Evolutionary conservation across 1,140 invertebrate genomes (phyloP).

Genomic region (Drosophila arawakana): DNA sequence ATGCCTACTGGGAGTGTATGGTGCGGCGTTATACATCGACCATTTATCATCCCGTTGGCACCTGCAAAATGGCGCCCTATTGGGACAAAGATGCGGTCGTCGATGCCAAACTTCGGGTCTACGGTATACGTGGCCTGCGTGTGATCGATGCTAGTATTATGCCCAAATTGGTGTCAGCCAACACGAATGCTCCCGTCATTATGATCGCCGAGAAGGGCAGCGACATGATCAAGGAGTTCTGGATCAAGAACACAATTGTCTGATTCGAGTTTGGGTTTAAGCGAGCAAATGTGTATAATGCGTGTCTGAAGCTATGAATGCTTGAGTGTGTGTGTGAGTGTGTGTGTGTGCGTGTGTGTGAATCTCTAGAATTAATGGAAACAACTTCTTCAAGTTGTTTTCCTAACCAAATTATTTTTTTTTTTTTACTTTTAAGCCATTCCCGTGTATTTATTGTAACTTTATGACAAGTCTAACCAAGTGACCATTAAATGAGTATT

Average conservation of each 20-base stretch:
- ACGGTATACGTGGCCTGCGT: constrained; percentile 91
- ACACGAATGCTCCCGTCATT: constrained; percentile 93
- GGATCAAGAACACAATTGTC: constrained; percentile 86
- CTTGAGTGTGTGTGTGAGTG: background rate
- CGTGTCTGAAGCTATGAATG: constrained; percentile 17
- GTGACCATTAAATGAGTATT: constrained; percentile 40
- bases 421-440: constrained; percentile 44
- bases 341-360: background rate
- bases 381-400: constrained; percentile 6
- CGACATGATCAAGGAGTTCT: constrained; percentile 93
- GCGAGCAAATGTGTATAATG: constrained; percentile 11
- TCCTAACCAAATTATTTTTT: constrained; percentile 32
- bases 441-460: constrained; percentile 62
- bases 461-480: constrained; percentile 25
- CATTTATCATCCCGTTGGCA: constrained; percentile 95
- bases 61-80: constrained; percentile 96
- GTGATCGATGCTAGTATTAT: constrained; percentile 94
- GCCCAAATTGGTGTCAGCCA: constrained; percentile 92
- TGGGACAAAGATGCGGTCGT: constrained; percentile 94
- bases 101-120: constrained; percentile 92
- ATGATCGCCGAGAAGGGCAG: constrained; percentile 94
- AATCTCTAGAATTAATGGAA: constrained; percentile 7
- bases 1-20: constrained; percentile 93
- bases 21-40: constrained; percentile 92
- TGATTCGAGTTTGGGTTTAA: constrained; percentile 33